A percentile compares a stretch with the other conserved stretches of the same genome.
Conservation (phyloP, 35 echinoderm and acorn worm species). For the Amphiura filiformis region DNA sequence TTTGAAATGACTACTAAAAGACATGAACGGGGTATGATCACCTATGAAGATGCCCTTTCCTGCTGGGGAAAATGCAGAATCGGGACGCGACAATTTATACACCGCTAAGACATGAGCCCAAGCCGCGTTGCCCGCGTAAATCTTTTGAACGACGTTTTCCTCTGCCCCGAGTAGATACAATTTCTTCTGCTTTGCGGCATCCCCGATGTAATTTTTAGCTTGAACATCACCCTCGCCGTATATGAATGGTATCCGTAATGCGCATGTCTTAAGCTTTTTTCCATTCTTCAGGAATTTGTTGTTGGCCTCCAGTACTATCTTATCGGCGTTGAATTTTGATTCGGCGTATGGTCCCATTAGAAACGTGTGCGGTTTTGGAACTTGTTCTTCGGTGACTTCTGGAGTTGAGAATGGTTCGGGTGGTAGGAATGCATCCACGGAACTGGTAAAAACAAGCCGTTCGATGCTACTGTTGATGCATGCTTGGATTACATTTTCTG, state of each 20-base stretch:
- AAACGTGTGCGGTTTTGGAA: neutral
- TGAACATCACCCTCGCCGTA: neutral
- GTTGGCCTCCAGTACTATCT: neutral
- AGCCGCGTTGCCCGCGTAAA: neutral
- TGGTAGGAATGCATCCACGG: neutral
- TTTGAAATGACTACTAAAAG: neutral
- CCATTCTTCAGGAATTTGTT: neutral
- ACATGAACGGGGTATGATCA: neutral
- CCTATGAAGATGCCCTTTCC: neutral
- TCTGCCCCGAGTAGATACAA: neutral
- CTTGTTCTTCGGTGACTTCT: neutral
- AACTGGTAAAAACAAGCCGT: neutral
- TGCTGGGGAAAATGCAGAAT: neutral
- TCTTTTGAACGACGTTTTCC: neutral
- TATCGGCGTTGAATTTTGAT: neutral
- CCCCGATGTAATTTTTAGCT: neutral
- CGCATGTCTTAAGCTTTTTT: neutral
- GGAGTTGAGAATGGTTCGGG: neutral
- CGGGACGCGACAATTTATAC: neutral
- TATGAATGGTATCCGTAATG: neutral
- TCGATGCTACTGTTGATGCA: neutral
- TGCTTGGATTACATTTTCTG: neutral
- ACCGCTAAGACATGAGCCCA: neutral
- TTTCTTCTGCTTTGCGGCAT: neutral
- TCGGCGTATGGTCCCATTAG: neutral